These are phyloP conservation scores for Fragum whitleyi DNA, from an alignment of 2,888 invertebrate species.

Conservation along the genomic window DNA sequence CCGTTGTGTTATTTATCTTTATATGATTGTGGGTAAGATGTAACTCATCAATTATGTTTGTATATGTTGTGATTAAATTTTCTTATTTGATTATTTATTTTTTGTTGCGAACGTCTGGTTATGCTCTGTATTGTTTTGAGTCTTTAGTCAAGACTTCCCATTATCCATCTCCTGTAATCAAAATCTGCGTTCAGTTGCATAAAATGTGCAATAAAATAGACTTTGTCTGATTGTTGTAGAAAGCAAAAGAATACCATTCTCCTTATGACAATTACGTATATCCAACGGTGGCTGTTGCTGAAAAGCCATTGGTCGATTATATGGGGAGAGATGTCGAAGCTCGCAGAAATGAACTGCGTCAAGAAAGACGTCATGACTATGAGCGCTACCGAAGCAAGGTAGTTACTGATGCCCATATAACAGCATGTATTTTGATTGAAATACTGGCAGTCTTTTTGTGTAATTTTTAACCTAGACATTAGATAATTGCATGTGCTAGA, in stretches of 20 bases:
- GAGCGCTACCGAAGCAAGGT: constrained; percentile 56
- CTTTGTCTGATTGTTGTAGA: not conserved
- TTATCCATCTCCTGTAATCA: no score
- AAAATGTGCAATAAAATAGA: no score
- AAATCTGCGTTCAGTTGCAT: no score
- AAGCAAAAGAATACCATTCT: constrained; percentile 41
- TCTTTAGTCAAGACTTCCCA: no score
- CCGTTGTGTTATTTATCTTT: no score
- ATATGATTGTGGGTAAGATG: no score
- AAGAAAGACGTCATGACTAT: constrained; percentile 54
- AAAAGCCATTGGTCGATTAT: constrained; percentile 60
- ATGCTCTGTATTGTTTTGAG: no score
- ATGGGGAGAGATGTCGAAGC: constrained; percentile 57
- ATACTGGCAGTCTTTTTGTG: not conserved
- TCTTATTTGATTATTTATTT: no score
- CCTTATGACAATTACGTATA: constrained; percentile 60
- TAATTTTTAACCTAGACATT: not conserved
- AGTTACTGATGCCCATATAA: constrained; percentile 29
- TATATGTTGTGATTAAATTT: no score
- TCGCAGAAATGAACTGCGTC: constrained; percentile 36
- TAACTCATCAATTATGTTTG: no score
- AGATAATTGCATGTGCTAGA: constrained; percentile 24
- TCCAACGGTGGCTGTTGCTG: constrained; percentile 57
- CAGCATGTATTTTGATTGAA: not conserved
- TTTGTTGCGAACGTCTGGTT: no score